Evolutionary conservation across 1,140 invertebrate genomes (phyloP).

Genomic region (Drosophila navojoa): DNA sequence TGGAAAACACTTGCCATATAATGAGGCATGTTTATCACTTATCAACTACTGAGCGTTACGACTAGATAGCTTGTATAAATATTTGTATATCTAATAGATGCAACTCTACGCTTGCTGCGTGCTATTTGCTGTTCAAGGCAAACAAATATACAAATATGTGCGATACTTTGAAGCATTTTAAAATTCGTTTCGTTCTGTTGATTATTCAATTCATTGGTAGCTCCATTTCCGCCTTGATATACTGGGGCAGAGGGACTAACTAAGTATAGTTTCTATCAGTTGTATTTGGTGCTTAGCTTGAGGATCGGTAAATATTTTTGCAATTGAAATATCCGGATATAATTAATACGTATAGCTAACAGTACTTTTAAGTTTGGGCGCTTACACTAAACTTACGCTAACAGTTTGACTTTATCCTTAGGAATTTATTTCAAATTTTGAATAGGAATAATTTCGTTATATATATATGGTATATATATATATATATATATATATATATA

Average conservation of each 20-base stretch:
- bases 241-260: slow-evolving; percentile 17
- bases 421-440: slow-evolving; percentile 51
- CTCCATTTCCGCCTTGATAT: slow-evolving; percentile 11
- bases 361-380: slow-evolving; percentile 25
- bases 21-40: slow-evolving; percentile 16
- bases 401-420: slow-evolving; percentile 51
- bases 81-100: slow-evolving; percentile 33
- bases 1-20: slow-evolving; percentile 20
- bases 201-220: slow-evolving; percentile 35
- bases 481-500: no score
- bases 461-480: no score
- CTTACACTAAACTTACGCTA: slow-evolving; percentile 44
- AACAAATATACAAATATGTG: slow-evolving; percentile 40
- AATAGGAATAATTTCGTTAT: slow-evolving; percentile 50
- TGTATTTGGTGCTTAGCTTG: slow-evolving; percentile 34
- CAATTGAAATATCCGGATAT: slow-evolving; percentile 23
- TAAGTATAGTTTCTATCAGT: slow-evolving; percentile 29
- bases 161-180: slow-evolving; percentile 45
- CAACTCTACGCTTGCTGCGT: slow-evolving; percentile 19
- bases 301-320: slow-evolving; percentile 16
- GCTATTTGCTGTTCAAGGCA: slow-evolving; percentile 17
- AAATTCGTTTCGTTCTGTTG: slow-evolving; percentile 46
- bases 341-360: slow-evolving; percentile 26
- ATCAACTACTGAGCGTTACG: slow-evolving; percentile 36
- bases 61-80: slow-evolving; percentile 35